These are phyloP conservation scores for Otolemur garnettii DNA, from an alignment of 2,113 vertebrate genomes.

Conservation along the genomic window DNA sequence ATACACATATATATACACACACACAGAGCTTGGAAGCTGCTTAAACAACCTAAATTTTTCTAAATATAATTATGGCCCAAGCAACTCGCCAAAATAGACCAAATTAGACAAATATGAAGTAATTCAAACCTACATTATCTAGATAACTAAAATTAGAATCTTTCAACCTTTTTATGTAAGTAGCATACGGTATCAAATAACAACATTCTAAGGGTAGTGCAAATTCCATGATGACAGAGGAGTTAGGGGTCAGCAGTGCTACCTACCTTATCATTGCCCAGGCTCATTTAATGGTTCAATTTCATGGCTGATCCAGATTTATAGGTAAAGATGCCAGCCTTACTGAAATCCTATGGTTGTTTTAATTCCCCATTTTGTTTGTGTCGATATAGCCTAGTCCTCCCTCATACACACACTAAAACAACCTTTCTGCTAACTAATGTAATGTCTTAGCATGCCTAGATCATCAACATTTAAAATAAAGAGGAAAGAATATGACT, in stretches of 20 bases:
- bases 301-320: neutral
- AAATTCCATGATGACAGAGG: neutral
- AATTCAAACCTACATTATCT: neutral
- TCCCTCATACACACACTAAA: neutral
- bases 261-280: too few species aligned
- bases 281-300: neutral
- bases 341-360: neutral
- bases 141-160: slow-evolving; percentile 13
- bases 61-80: neutral
- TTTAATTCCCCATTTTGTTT: slow-evolving; percentile 9
- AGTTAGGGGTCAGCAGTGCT: rapidly evolving
- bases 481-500: neutral
- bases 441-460: neutral
- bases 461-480: neutral
- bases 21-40: neutral
- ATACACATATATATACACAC: neutral
- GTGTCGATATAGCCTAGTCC: too few species aligned
- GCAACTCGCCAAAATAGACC: neutral
- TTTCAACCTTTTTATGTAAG: neutral
- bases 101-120: neutral
- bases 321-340: neutral
- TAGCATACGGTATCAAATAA: neutral
- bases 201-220: neutral
- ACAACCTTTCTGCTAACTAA: neutral
- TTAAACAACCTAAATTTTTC: slow-evolving; percentile 14